Evolutionary conservation across 92 coral and sea anemone genomes (phyloP).

Genomic region (Palythoa grandiflora): DNA sequence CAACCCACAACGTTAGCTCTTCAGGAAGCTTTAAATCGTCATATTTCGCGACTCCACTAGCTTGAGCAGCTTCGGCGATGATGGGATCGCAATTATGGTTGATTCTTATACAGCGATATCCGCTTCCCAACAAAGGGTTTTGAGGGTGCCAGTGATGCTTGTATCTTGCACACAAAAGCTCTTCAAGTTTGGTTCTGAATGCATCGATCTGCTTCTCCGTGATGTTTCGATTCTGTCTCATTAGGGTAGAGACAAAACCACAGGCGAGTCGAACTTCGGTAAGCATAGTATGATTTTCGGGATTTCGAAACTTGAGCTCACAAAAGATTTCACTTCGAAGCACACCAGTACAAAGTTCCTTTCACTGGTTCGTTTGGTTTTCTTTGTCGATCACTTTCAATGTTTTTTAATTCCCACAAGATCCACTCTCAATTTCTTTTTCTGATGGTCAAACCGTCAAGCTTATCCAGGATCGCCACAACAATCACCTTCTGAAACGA

Average conservation of each 20-base stretch:
- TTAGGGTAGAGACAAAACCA: conserved; percentile 81
- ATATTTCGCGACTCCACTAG: conserved; percentile 77
- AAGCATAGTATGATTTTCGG: conserved; percentile 63
- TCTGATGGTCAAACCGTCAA: conserved; percentile 20
- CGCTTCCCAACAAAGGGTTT: conserved; percentile 99
- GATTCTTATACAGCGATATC: conserved; percentile 96
- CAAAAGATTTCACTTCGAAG: conserved; percentile 31
- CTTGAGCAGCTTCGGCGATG: conserved; percentile 83
- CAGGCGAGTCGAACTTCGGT: conserved; percentile 94
- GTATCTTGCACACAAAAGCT: conserved; percentile 93
- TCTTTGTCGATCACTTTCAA: background rate
- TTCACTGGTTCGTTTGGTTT: conserved; percentile 10
- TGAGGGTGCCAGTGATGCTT: conserved; percentile 99
- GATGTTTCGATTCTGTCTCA: conserved; percentile 72
- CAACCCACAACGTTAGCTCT: conserved; percentile 97
- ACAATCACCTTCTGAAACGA: background rate
- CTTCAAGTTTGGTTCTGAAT: conserved; percentile 92
- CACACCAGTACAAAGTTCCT: background rate
- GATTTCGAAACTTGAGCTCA: conserved; percentile 58
- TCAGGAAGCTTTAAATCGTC: conserved; percentile 83
- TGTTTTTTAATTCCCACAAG: background rate
- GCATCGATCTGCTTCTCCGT: conserved; percentile 82
- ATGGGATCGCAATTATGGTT: conserved; percentile 92
- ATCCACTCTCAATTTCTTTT: conserved; percentile 6
- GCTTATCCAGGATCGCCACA: conserved; percentile 5